A percentile compares a stretch with the other conserved stretches of the same genome.
phyloP scores from a whole-genome alignment of 1,140 invertebrate species.

The Agraylea sexmaculata region DNA sequence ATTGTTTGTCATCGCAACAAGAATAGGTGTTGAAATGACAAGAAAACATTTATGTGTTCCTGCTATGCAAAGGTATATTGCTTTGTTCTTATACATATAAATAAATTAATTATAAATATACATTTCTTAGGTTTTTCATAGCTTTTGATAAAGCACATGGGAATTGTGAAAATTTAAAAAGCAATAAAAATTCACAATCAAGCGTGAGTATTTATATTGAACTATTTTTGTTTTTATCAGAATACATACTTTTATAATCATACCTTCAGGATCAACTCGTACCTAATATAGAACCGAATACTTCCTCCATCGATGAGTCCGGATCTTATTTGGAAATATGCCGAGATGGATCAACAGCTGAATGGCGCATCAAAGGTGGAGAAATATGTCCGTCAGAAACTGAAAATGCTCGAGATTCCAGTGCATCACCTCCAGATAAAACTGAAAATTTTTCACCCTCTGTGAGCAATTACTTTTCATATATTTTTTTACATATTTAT shows the following conservation, averaged over 20 bases:
- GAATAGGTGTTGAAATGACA: conserved; percentile 76
- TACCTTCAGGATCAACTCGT: conserved; percentile 1
- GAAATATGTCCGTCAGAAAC: conserved; percentile 29
- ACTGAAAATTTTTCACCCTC: conserved; percentile 14
- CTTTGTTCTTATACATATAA: background rate
- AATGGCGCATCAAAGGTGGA: conserved; percentile 41
- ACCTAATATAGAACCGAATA: background rate
- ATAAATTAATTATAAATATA: conserved; percentile 4
- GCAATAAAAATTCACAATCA: no score
- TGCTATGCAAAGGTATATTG: conserved; percentile 43
- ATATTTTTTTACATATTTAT: conserved; percentile 1
- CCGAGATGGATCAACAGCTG: conserved; percentile 40
- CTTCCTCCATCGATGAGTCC: conserved; percentile 23
- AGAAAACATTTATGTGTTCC: conserved; percentile 62
- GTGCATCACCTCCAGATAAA: conserved; percentile 26
- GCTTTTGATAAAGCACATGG: conserved; percentile 72
- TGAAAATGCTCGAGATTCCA: conserved; percentile 21
- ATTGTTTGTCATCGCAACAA: conserved; percentile 62
- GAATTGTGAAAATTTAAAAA: conserved; percentile 26
- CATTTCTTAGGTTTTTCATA: conserved; percentile 58
- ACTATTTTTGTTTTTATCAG: no score
- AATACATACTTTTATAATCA: background rate
- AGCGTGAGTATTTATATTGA: no score
- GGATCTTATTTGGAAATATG: conserved; percentile 39
- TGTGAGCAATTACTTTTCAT: background rate